A percentile compares a stretch with the other conserved stretches of the same genome.
Conservation (phyloP, 2,888 invertebrate species). For the Limenitis camilla region DNA sequence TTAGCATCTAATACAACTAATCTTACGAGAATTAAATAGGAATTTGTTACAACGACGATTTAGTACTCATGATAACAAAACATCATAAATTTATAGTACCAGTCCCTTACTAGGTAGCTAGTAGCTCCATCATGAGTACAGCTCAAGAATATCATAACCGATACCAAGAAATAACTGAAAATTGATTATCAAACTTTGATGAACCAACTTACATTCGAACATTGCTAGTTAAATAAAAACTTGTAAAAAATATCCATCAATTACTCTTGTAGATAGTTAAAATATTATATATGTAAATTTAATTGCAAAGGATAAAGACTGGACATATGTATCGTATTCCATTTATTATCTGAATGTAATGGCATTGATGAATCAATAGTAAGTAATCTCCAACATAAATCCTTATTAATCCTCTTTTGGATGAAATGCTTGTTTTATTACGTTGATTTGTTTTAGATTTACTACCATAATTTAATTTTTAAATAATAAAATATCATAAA, state of each 20-base stretch:
- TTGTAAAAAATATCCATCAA: too few species aligned
- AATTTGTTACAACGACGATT: slow-evolving; percentile 5
- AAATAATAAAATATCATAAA: too few species aligned
- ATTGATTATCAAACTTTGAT: too few species aligned
- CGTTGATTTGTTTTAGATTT: too few species aligned
- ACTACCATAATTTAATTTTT: too few species aligned
- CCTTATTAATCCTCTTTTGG: slow-evolving; percentile 27
- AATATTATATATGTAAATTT: slow-evolving; percentile 2
- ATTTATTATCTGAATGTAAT: slow-evolving; percentile 17
- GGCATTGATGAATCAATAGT: slow-evolving; percentile 25
- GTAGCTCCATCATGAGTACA: too few species aligned
- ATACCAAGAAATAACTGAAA: too few species aligned
- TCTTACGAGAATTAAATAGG: background rate
- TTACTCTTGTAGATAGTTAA: background rate
- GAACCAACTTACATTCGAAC: too few species aligned
- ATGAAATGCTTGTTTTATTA: slow-evolving; percentile 23
- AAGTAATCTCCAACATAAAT: slow-evolving; percentile 21
- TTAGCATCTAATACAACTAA: background rate
- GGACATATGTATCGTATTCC: slow-evolving; percentile 21
- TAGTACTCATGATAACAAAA: background rate
- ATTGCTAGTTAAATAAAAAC: too few species aligned
- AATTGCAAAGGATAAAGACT: slow-evolving; percentile 14
- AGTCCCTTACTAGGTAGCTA: too few species aligned
- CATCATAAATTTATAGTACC: too few species aligned
- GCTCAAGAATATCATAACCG: too few species aligned